These are phyloP conservation scores for Cataglyphis livida DNA, from an alignment of 2,888 invertebrate genomes.

Conservation along the genomic window DNA sequence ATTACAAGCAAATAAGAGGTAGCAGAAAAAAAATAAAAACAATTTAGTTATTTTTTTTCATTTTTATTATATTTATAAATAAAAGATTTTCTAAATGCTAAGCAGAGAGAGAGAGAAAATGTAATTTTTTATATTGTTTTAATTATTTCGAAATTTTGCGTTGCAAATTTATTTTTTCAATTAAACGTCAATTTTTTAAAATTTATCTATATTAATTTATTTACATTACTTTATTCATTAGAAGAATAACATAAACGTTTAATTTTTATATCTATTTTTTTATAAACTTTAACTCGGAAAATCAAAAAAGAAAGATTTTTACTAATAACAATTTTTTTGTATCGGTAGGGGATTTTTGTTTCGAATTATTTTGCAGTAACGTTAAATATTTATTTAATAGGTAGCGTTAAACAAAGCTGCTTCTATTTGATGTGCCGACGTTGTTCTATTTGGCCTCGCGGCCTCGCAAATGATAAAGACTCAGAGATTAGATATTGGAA, in stretches of 20 bases:
- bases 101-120: not conserved
- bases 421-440: conserved; percentile 11
- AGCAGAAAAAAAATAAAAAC: not conserved
- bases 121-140: not conserved
- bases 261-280: not conserved
- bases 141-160: not conserved
- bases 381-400: conserved; percentile 35
- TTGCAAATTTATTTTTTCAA: too few species aligned
- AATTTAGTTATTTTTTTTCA: not conserved
- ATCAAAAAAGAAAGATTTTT: not conserved
- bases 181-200: too few species aligned
- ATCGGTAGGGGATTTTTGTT: not conserved
- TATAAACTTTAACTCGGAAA: not conserved
- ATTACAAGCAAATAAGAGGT: not conserved
- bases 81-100: not conserved
- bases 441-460: conserved; percentile 37
- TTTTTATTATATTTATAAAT: not conserved
- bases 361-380: not conserved
- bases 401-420: not conserved
- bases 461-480: conserved; percentile 59
- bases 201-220: not conserved
- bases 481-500: conserved; percentile 67
- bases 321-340: not conserved
- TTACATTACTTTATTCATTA: not conserved
- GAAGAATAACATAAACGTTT: not conserved